Percentiles rank a stretch among this genome's conserved stretches.
These are phyloP conservation scores for Meliscaeva auricollis DNA, from an alignment of 2,888 invertebrate genomes.

Conservation along the genomic window DNA sequence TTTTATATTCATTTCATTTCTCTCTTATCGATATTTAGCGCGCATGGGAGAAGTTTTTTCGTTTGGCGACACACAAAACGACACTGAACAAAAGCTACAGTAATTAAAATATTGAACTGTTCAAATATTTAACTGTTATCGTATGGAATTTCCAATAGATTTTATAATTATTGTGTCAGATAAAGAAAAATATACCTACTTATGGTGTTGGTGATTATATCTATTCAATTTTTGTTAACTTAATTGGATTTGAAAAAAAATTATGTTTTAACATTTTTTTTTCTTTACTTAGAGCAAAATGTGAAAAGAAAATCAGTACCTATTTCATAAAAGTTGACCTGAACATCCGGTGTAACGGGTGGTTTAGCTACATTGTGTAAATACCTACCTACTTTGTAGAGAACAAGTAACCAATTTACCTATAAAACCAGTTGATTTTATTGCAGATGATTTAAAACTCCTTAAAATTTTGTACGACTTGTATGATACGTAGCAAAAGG, in stretches of 20 bases:
- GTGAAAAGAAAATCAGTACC: too few species aligned
- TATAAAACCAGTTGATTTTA: too few species aligned
- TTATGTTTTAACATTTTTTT: not conserved
- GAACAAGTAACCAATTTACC: too few species aligned
- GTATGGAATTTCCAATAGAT: constrained; percentile 47
- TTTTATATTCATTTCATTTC: not conserved
- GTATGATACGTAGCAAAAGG: too few species aligned
- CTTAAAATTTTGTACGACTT: too few species aligned
- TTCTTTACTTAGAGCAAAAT: not conserved
- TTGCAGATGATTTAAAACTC: too few species aligned
- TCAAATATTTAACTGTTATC: constrained; percentile 69
- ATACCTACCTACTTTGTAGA: too few species aligned
- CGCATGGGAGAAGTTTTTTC: constrained; percentile 37
- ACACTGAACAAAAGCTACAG: constrained; percentile 16
- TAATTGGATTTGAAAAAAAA: constrained; percentile 19
- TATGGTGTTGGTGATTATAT: too few species aligned
- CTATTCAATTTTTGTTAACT: not conserved
- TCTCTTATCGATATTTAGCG: constrained; percentile 60
- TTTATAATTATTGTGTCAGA: constrained; percentile 16
- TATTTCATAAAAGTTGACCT: too few species aligned
- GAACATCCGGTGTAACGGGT: too few species aligned
- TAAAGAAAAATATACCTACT: not conserved
- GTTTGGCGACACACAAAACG: not conserved
- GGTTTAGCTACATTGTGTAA: too few species aligned
- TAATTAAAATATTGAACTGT: constrained; percentile 67